phyloP scores from a whole-genome alignment of 2,113 vertebrate genomes.

The Ifrita kowaldi region DNA sequence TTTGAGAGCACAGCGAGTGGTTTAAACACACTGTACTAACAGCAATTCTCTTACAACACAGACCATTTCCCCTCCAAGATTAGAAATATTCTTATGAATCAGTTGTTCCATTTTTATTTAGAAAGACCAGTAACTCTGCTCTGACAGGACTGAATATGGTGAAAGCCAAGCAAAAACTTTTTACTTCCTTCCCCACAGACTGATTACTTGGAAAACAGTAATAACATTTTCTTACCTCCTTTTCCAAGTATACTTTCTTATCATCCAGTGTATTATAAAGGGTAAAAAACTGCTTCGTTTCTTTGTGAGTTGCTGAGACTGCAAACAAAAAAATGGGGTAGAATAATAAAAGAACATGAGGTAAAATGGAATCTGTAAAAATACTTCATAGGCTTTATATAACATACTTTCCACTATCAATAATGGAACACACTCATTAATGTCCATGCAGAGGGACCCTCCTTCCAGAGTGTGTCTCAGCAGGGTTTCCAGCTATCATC shows the following conservation, averaged over 20 bases:
- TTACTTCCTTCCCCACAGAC: neutral
- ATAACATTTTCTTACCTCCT: constrained; percentile 81
- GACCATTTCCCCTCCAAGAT: neutral
- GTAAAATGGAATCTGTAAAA: neutral
- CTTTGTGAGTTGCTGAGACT: constrained; percentile 98
- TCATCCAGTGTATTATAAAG: constrained; percentile 97
- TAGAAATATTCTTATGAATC: neutral
- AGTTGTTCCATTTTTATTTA: neutral
- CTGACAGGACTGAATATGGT: neutral
- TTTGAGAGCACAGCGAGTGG: neutral
- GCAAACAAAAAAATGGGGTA: constrained; percentile 20
- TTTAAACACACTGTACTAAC: neutral
- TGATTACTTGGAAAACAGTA: neutral
- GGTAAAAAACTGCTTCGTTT: constrained; percentile 99
- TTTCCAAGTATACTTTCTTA: constrained; percentile 97
- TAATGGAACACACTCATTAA: neutral
- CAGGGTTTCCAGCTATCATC: neutral
- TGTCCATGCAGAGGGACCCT: neutral
- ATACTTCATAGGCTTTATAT: neutral
- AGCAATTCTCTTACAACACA: neutral
- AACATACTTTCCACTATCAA: neutral
- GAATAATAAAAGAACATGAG: neutral
- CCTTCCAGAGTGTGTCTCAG: neutral
- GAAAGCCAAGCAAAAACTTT: neutral
- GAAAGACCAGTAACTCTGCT: neutral